A percentile compares a stretch with the other conserved stretches of the same genome.
Evolutionary conservation across 2,113 vertebrate species (phyloP).

Genomic region (Notothenia rossii): DNA sequence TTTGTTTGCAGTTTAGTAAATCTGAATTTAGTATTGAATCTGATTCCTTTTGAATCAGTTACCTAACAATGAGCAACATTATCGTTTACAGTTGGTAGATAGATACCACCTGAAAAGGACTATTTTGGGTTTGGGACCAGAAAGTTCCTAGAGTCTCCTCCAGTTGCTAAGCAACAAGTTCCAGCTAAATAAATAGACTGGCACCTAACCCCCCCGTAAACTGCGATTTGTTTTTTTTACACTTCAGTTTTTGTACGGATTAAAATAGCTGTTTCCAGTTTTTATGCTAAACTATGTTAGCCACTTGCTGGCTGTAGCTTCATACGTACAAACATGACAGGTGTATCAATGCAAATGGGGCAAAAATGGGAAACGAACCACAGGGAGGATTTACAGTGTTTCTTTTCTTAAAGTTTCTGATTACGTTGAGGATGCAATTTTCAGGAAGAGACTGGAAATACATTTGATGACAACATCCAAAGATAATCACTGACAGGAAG

Average conservation of each 20-base stretch:
- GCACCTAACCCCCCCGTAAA: neutral
- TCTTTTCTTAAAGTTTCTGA: neutral
- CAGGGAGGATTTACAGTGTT: neutral
- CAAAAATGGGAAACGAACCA: neutral
- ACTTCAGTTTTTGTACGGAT: neutral
- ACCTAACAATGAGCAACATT: neutral
- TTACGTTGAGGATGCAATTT: neutral
- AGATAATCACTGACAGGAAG: neutral
- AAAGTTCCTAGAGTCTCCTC: neutral
- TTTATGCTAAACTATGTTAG: too few species aligned
- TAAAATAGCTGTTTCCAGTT: too few species aligned
- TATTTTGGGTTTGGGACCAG: neutral
- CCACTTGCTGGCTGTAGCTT: too few species aligned
- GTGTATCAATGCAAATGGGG: too few species aligned
- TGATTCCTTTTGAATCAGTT: neutral
- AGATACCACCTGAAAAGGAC: neutral
- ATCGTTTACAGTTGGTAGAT: neutral
- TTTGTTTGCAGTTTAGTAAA: neutral
- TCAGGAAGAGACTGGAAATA: neutral
- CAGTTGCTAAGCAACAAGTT: neutral
- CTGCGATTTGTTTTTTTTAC: neutral
- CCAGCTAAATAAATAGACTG: neutral
- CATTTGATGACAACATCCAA: neutral
- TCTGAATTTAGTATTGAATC: slow-evolving; percentile 6
- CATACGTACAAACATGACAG: too few species aligned